phyloP scores from a whole-genome alignment of 2,888 invertebrate species.

The Baronia brevicornis region DNA sequence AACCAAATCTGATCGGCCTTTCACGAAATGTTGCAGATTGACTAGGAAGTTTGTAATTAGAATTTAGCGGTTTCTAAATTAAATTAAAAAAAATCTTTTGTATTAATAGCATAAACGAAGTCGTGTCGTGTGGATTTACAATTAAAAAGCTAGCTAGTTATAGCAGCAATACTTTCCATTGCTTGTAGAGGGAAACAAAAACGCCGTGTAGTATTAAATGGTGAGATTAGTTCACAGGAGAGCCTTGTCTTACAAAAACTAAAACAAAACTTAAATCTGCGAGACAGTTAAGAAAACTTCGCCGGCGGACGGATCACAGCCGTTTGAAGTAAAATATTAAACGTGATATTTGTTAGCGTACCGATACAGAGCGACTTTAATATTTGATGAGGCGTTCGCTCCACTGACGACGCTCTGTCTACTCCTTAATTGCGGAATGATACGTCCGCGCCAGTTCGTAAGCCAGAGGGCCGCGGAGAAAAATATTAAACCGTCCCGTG shows the following conservation, averaged over 20 bases:
- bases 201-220: slow-evolving; percentile 48
- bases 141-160: too few species aligned
- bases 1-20: too few species aligned
- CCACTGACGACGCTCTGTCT: slow-evolving; percentile 58
- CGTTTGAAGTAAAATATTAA: slow-evolving; percentile 70
- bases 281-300: slow-evolving; percentile 54
- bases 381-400: slow-evolving; percentile 58
- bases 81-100: too few species aligned
- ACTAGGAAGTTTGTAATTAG: too few species aligned
- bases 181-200: slow-evolving; percentile 29
- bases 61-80: too few species aligned
- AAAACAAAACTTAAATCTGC: slow-evolving; percentile 59
- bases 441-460: slow-evolving; percentile 35
- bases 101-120: too few species aligned
- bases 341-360: slow-evolving; percentile 54
- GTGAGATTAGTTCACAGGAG: slow-evolving; percentile 31
- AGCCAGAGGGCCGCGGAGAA: slow-evolving; percentile 29
- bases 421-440: slow-evolving; percentile 57
- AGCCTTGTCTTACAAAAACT: slow-evolving; percentile 37
- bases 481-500: slow-evolving; percentile 54
- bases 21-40: too few species aligned
- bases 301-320: slow-evolving; percentile 54
- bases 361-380: slow-evolving; percentile 48
- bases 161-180: slow-evolving; percentile 18
- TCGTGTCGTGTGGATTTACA: too few species aligned